Base-by-base conservation (phyloP, 2,888 invertebrate genomes). In the Apotomis capreana region DNA sequence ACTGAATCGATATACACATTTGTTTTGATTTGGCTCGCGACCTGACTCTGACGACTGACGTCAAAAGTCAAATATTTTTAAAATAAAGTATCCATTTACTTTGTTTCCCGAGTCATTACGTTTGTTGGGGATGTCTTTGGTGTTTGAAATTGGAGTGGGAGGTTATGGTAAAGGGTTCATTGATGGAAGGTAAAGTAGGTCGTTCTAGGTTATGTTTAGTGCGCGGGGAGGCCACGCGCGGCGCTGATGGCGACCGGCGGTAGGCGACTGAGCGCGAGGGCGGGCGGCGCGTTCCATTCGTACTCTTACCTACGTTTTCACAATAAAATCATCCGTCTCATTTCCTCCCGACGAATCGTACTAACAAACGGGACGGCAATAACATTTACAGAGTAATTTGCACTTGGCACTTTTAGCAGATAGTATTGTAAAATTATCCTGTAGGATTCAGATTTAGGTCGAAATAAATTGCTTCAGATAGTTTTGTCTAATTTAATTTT, bases 1-100 rank as follows among this genome's bases (percentile, higher is more conserved):
- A 81, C 82, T 80, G 77, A 89, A 91, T 91, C 91, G 80, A 89
- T 90, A 84, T 80, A 88, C 86, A 88, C 87, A 84, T 89, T 88
- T 89, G 89, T 89, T 89, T 90, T 91, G 85, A 82, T 87, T 84
- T 80, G 76, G 74, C 77, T 81, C 78, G 79, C 78, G 80, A 79
- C 74, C 82, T 78, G 75, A 75, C 77, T 80, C n/a, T n/a, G n/a
- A n/a, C n/a, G n/a, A n/a, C n/a, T n/a, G n/a, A 49, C 81, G 79
- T 77, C 77, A 77, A 84, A 82, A 76, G 79, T 74, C 68, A 70
- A 77, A 78, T 74, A 71, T 74, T 77, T 74, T 59, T 70, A 59
- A 67, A 70, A 55, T 40, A 67, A 68, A 62, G 13, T 68, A 67
- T 40, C 57, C 5, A 15, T 58, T 57, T 52, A 51, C 51, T 51